These are phyloP conservation scores for Parapristionchus giblindavisi DNA, from an alignment of 2,888 invertebrate genomes.

Conservation along the genomic window DNA sequence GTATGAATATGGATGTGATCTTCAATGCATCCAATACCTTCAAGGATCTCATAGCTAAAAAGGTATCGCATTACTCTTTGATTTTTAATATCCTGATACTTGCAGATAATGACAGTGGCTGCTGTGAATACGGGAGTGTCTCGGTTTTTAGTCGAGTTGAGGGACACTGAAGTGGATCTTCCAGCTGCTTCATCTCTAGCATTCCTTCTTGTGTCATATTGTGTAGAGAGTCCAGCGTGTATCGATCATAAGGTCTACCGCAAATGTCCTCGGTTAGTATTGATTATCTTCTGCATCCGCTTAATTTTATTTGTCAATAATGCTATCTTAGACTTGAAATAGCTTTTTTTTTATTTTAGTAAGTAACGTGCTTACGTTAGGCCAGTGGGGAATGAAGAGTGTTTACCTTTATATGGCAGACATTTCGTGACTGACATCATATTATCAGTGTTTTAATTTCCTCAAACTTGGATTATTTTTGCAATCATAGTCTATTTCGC, in stretches of 20 bases:
- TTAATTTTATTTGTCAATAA: too few relatives aligned
- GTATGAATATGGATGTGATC: conserved; percentile 37
- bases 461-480: too few relatives aligned
- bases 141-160: conserved; percentile 32
- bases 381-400: too few relatives aligned
- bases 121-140: conserved; percentile 37
- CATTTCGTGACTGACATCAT: too few relatives aligned
- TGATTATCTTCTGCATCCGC: too few relatives aligned
- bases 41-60: conserved; percentile 35
- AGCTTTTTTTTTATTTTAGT: too few relatives aligned
- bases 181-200: conserved; percentile 37
- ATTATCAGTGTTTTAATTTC: too few relatives aligned
- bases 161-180: conserved; percentile 37
- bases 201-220: conserved; percentile 30
- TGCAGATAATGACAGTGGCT: conserved; percentile 34
- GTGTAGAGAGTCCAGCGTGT: conserved; percentile 35
- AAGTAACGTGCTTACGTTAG: too few relatives aligned
- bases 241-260: conserved; percentile 34
- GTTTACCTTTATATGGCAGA: too few relatives aligned
- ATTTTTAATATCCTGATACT: neutral
- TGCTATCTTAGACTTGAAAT: too few relatives aligned
- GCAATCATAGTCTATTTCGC: too few relatives aligned
- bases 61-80: neutral
- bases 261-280: conserved; percentile 33
- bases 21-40: conserved; percentile 30